These are phyloP conservation scores for Trachymyrmex septentrionalis DNA, from an alignment of 1,140 invertebrate genomes.

Conservation along the genomic window DNA sequence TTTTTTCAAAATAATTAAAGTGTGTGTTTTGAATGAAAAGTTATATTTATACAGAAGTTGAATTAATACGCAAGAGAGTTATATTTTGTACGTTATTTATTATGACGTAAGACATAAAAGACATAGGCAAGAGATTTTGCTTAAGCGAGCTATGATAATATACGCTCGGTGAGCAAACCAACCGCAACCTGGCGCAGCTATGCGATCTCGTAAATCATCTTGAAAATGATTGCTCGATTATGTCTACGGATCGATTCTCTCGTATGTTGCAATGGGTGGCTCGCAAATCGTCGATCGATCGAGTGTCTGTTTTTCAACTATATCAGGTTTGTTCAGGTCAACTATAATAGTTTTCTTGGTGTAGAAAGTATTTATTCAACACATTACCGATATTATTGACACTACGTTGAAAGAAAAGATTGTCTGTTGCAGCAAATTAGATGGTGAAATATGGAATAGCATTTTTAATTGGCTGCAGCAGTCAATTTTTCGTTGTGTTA, in stretches of 20 bases:
- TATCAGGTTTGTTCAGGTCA: slow-evolving; percentile 42
- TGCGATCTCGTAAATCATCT: slow-evolving; percentile 69
- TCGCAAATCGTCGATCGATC: slow-evolving; percentile 50
- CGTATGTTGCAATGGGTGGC: slow-evolving; percentile 60
- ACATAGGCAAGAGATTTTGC: slow-evolving; percentile 13
- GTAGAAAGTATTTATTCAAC: slow-evolving; percentile 9
- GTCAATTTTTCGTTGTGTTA: no score
- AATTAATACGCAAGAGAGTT: neutral
- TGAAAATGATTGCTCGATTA: slow-evolving; percentile 67
- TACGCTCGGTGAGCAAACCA: slow-evolving; percentile 36
- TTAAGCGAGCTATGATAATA: slow-evolving; percentile 41
- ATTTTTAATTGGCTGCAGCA: no score
- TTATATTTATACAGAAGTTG: neutral
- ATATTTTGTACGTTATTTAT: slow-evolving; percentile 22
- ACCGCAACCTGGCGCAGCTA: slow-evolving; percentile 52
- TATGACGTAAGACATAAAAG: slow-evolving; percentile 1
- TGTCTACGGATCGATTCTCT: slow-evolving; percentile 67
- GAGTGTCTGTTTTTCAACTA: slow-evolving; percentile 50
- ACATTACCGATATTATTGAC: slow-evolving; percentile 19
- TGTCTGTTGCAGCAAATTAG: no score
- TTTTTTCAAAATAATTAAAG: neutral
- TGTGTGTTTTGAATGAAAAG: neutral
- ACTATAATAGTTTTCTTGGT: slow-evolving; percentile 50
- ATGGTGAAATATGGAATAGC: no score
- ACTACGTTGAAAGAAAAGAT: neutral